Evolutionary conservation across 2,888 invertebrate species (phyloP).

Genomic region (Microplitis manilae): DNA sequence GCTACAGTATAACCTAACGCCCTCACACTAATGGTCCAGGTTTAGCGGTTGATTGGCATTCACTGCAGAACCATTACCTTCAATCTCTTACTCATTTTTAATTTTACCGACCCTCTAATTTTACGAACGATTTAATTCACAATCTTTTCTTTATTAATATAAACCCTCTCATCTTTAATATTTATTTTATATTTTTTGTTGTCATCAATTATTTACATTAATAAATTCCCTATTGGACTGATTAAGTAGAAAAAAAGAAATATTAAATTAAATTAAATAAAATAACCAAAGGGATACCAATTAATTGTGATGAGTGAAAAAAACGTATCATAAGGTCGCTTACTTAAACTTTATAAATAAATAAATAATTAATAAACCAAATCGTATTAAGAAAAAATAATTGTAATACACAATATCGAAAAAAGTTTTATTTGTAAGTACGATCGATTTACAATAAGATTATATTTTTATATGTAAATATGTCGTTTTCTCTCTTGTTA

Average conservation of each 20-base stretch:
- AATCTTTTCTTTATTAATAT: neutral
- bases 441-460: conserved; percentile 61
- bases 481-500: conserved; percentile 67
- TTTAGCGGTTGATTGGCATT: conserved; percentile 42
- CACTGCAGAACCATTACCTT: conserved; percentile 31
- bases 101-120: neutral
- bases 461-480: conserved; percentile 71
- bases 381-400: conserved; percentile 35
- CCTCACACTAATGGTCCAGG: conserved; percentile 37
- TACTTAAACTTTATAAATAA: conserved; percentile 41
- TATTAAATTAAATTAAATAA: conserved; percentile 22
- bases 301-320: conserved; percentile 58
- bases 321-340: conserved; percentile 60
- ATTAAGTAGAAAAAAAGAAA: conserved; percentile 7
- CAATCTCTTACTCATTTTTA: conserved; percentile 28
- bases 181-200: too few species aligned
- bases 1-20: conserved; percentile 25
- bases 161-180: neutral
- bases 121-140: conserved; percentile 18
- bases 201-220: too few species aligned
- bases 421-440: conserved; percentile 59
- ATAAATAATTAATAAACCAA: conserved; percentile 19
- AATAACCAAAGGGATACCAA: neutral
- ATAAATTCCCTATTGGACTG: neutral
- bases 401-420: conserved; percentile 41